Base-by-base conservation (phyloP, 2,888 invertebrate genomes). In the Camponotus fellah region DNA sequence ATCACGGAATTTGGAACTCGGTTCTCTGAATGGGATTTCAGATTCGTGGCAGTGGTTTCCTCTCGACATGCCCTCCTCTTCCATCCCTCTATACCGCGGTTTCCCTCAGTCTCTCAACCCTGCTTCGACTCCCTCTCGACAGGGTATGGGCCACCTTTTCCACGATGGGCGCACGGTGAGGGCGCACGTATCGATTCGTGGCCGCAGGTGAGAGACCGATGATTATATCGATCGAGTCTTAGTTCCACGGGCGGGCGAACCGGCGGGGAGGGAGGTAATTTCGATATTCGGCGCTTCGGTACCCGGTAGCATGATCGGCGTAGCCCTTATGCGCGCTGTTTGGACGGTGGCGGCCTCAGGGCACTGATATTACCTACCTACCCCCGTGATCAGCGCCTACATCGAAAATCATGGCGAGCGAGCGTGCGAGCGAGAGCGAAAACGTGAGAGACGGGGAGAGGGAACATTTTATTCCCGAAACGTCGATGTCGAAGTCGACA, bases 301-400 rank as follows among this genome's bases (percentile, higher is more conserved):
- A 94, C 92, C 92, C 94, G 88, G 94, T 94, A 94, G 94, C 94
- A 93, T 92, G 91, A 92, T 93, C 92, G 92, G 91, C 88, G 87
- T 87, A 87, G 88, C 86, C 89, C 89, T 92, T 92, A 90, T 86
- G 75, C 83, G 83, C 81, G 65, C 84, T 85, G 84, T 75, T 87
- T 83, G 88, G 88, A 88, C 69, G 87, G 86, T 88, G 90, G 85
- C 90, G 84, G 89, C 91, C 92, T 84, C 89, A 85, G 93, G 94
- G 94, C 94, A 93, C 94, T 94, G 91, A 87, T 87, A 94, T 94
- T 94, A 94, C 90, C 91, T 90, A 90, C 90, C 49, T 49, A 90
- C 90, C 91, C 91, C 89, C 91, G 87, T 94, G 94, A 94, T 94
- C 92, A 94, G 93, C 92, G 94, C 91, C 93, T 89, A 90, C 88